Evolutionary conservation across 2,888 invertebrate species (phyloP).

Genomic region (Parnassius smintheus): DNA sequence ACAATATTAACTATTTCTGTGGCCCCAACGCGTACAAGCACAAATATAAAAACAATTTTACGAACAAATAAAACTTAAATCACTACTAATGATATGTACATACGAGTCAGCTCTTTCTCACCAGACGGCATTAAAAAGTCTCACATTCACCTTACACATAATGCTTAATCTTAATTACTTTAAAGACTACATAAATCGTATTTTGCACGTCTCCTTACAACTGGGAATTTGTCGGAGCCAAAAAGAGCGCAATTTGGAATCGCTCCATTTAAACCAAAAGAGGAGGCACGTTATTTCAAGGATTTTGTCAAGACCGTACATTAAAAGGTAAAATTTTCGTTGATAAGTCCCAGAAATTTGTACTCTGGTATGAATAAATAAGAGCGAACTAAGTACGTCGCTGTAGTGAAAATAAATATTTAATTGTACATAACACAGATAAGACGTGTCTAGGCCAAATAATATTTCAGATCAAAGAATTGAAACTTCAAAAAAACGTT

Average conservation of each 20-base stretch:
- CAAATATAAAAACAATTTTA: too few relatives aligned
- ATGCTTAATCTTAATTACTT: background rate
- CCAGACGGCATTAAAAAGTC: background rate
- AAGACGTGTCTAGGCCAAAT: too few relatives aligned
- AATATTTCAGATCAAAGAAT: too few relatives aligned
- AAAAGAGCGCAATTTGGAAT: conserved; percentile 17
- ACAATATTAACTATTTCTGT: too few relatives aligned
- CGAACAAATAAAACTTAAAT: too few relatives aligned
- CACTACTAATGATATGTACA: too few relatives aligned
- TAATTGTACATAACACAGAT: too few relatives aligned
- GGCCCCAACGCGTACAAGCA: too few relatives aligned
- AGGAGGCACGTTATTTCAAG: conserved; percentile 12
- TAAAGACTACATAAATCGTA: conserved; percentile 14
- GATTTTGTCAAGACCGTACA: background rate
- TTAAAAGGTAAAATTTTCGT: background rate
- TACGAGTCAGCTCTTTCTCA: background rate
- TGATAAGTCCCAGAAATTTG: background rate
- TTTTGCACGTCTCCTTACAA: background rate
- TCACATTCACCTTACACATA: conserved; percentile 1
- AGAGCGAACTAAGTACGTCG: too few relatives aligned
- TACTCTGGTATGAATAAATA: background rate
- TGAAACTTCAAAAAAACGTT: too few relatives aligned
- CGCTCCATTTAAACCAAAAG: conserved; percentile 9
- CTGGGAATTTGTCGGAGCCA: conserved; percentile 1
- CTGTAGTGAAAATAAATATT: too few relatives aligned